These are phyloP conservation scores for Callyntrura guangdongensis DNA, from an alignment of 2,888 invertebrate genomes.

Conservation along the genomic window DNA sequence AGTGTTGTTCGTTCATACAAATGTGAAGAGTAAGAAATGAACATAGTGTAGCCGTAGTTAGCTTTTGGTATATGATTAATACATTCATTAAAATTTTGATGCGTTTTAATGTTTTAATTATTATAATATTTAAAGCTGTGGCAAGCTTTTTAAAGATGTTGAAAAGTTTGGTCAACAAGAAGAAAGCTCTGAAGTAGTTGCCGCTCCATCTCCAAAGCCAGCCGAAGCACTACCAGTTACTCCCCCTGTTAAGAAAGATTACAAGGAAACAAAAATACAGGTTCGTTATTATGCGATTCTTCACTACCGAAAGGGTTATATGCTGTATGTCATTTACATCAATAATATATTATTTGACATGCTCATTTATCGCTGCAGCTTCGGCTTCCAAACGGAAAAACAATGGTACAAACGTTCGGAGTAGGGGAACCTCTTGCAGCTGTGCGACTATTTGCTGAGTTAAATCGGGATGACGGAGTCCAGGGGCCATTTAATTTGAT, in stretches of 20 bases:
- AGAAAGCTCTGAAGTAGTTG: conserved; percentile 65
- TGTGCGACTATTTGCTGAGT: conserved; percentile 94
- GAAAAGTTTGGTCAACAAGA: conserved; percentile 88
- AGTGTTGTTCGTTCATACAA: conserved; percentile 89
- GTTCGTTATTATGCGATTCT: too few species aligned
- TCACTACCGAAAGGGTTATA: too few species aligned
- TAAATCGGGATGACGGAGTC: conserved; percentile 91
- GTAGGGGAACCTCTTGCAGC: conserved; percentile 96
- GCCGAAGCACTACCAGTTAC: conserved; percentile 83
- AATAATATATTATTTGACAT: background rate
- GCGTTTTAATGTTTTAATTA: background rate
- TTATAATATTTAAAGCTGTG: conserved; percentile 89
- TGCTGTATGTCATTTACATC: background rate
- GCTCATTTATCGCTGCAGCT: conserved; percentile 87
- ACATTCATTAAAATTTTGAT: background rate
- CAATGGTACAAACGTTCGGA: conserved; percentile 92
- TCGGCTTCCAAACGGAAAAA: conserved; percentile 91
- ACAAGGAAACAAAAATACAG: conserved; percentile 90
- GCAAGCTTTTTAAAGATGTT: conserved; percentile 92
- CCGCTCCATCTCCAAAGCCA: conserved; percentile 85
- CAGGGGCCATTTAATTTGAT: conserved; percentile 92
- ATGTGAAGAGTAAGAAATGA: conserved; percentile 91
- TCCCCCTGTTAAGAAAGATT: conserved; percentile 87
- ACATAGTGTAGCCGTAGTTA: too few species aligned
- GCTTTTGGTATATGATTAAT: too few species aligned